Conservation (phyloP, 1,140 invertebrate genomes). For the Drosophila equinoxialis region DNA sequence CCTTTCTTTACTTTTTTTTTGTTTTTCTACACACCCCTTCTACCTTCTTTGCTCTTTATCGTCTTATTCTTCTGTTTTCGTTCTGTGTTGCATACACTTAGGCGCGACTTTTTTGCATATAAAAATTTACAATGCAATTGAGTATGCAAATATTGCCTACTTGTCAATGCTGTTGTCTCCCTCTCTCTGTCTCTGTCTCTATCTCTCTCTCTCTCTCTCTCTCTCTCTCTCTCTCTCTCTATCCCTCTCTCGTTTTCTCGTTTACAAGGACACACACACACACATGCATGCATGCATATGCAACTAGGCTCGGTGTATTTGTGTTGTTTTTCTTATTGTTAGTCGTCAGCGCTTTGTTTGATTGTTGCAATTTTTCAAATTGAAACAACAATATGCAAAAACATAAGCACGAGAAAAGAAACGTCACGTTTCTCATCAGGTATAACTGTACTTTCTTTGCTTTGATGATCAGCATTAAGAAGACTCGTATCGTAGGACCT, state of each 20-base stretch:
- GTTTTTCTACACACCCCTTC: constrained; percentile 29
- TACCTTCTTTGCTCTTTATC: neutral
- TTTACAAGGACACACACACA: constrained; percentile 34
- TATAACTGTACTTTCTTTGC: constrained; percentile 16
- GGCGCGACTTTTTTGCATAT: constrained; percentile 51
- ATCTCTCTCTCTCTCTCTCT: constrained; percentile 5
- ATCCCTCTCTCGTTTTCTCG: neutral
- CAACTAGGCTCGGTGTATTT: constrained; percentile 24
- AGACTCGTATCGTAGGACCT: neutral
- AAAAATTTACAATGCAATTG: constrained; percentile 82
- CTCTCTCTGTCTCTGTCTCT: constrained; percentile 62
- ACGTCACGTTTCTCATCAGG: neutral
- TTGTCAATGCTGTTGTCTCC: constrained; percentile 74
- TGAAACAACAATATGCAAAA: constrained; percentile 72
- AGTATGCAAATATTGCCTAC: constrained; percentile 82
- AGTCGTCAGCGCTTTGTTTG: constrained; percentile 51
- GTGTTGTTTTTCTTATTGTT: constrained; percentile 67
- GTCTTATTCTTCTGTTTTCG: constrained; percentile 13
- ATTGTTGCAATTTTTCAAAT: constrained; percentile 79
- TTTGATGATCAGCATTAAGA: neutral
- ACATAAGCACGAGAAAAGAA: neutral
- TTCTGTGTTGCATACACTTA: constrained; percentile 28
- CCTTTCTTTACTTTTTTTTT: constrained; percentile 63
- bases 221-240: constrained; percentile 45
- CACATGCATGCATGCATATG: constrained; percentile 23